A percentile compares a stretch with the other conserved stretches of the same genome.
Evolutionary conservation across 2,113 vertebrate genomes (phyloP).

Genomic region (Eubucco bourcierii): DNA sequence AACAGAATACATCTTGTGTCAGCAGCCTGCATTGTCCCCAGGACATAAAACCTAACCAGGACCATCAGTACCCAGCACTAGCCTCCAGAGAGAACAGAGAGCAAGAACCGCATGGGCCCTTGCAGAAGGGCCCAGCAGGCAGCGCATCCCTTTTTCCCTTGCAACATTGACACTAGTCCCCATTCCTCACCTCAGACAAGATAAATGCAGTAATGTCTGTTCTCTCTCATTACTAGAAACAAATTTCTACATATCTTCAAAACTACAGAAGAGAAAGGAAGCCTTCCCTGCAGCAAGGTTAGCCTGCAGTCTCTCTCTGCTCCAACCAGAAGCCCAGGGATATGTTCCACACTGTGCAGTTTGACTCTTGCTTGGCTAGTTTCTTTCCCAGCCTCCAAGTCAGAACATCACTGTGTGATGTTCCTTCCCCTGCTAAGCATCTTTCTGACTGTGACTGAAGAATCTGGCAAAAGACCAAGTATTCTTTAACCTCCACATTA

Average conservation of each 20-base stretch:
- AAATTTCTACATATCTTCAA: background rate
- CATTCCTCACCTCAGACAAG: background rate
- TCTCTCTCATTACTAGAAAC: background rate
- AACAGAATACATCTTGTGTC: background rate
- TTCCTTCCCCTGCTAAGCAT: constrained; percentile 8
- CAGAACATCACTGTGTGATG: background rate
- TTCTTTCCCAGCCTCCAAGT: background rate
- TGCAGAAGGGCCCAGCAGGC: background rate
- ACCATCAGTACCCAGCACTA: background rate
- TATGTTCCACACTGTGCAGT: background rate
- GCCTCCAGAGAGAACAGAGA: background rate
- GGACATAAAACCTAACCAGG: background rate
- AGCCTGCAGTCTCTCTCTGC: background rate
- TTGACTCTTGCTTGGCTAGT: background rate
- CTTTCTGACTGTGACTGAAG: constrained; percentile 36
- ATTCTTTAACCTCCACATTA: constrained; percentile 34
- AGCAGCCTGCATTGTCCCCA: background rate
- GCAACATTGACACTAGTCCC: background rate
- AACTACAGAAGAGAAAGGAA: background rate
- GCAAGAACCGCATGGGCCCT: background rate
- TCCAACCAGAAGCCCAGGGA: background rate
- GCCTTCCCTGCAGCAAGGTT: background rate
- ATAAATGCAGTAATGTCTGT: background rate
- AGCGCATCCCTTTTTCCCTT: background rate
- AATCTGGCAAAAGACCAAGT: constrained; percentile 2